A percentile compares a stretch with the other conserved stretches of the same genome.
Evolutionary conservation across 2,888 invertebrate genomes (phyloP).

Genomic region (Icerya purchasi): DNA sequence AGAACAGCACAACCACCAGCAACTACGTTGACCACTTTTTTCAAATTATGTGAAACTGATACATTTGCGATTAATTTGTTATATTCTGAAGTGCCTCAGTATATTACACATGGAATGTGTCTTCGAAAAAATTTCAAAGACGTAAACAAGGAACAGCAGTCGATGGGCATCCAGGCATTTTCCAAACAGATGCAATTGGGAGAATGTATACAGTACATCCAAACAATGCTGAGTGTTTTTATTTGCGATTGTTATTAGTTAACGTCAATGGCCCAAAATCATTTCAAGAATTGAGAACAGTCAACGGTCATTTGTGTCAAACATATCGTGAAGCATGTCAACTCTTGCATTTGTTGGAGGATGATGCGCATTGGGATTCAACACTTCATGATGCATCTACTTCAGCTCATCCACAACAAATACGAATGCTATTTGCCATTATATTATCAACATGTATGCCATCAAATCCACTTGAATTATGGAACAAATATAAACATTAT

Average conservation of each 20-base stretch:
- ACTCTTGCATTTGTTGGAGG: neutral
- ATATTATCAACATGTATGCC: neutral
- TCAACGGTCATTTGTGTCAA: neutral
- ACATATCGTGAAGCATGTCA: neutral
- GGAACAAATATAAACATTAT: neutral
- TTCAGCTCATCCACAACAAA: neutral
- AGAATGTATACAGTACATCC: neutral
- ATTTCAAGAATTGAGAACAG: neutral
- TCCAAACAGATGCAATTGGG: neutral
- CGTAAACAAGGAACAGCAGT: neutral
- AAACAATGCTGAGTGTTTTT: neutral
- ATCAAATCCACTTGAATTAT: neutral
- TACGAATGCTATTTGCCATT: neutral
- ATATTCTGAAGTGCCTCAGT: neutral
- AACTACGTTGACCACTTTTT: neutral
- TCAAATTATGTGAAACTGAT: neutral
- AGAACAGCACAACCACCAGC: neutral
- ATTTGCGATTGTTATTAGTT: neutral
- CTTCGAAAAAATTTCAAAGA: neutral
- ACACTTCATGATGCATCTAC: neutral
- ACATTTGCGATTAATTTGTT: neutral
- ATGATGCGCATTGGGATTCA: neutral
- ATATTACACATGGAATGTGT: neutral
- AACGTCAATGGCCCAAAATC: neutral
- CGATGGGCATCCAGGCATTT: neutral